Base-by-base conservation (phyloP, 1,140 invertebrate genomes). In the Hyles euphorbiae region DNA sequence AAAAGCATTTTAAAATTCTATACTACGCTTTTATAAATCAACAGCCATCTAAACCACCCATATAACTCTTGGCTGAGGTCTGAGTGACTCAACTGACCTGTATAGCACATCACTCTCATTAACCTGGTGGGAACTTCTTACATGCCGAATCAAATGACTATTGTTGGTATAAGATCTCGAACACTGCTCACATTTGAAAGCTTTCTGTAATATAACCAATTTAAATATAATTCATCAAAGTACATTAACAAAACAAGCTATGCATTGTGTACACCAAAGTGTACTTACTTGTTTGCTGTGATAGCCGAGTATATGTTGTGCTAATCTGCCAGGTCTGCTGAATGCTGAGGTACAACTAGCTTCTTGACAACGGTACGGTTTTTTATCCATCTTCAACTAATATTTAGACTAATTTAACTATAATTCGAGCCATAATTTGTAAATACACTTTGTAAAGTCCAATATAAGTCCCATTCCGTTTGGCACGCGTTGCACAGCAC, bases 121-220 rank as follows among this genome's bases (percentile, higher is more conserved):
- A 33, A 65, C 55, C 60, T 68, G 66, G 54, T 88, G 87, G 5
- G 67, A 68, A 55, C 51, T 81, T 51, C 78, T 81, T 60, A 87
- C 77, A 60, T 91, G 90, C 8, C 90, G 74, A 56, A 78, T 74
- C 50, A 91, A 80, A 69, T 90, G 90, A 61, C 83, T 88, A 60
- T 83, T 87, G 61, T 77, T 89, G 34, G 89, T 85, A 56, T 90
- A 91, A 53, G 83, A 64, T 70, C 90, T 90, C n/a, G 45, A 56
- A 74, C 90, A 91, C 44, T 81, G 77, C 54, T 61, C 48, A 65
- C 34, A 55, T 56, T 43, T 32, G 12, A 58, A 60, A 59, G 34
- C 58, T 50, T 46, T 56, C 12, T 55, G 34, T 3, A 56, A 53
- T n/a, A 48, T 48, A 48, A n/a, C 7, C n/a, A 22, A 5, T 11